A percentile compares a stretch with the other conserved stretches of the same genome.
Conservation (phyloP, 1,140 invertebrate genomes). For the Babylonia areolata region DNA sequence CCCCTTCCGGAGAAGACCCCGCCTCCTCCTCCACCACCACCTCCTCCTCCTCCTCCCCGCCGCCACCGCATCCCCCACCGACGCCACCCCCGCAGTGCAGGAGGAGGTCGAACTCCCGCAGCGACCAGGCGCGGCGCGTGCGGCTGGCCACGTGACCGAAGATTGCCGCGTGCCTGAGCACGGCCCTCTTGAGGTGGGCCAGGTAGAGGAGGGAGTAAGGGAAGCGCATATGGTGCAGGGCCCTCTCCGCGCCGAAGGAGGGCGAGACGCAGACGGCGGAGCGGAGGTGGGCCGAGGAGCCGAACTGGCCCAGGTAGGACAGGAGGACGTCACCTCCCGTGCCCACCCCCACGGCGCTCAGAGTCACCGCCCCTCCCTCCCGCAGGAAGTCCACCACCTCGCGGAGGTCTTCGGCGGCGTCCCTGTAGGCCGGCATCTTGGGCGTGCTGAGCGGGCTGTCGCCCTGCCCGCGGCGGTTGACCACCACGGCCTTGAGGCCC, state of each 20-base stretch:
- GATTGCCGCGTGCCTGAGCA: slow-evolving; percentile 23
- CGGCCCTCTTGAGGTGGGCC: slow-evolving; percentile 21
- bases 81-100: slow-evolving; percentile 57
- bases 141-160: not conserved
- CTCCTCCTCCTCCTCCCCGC: not conserved
- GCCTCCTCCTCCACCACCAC: not conserved
- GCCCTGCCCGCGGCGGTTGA: slow-evolving; percentile 68
- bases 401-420: slow-evolving; percentile 56
- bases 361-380: slow-evolving; percentile 52
- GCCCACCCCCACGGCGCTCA: slow-evolving; percentile 64
- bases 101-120: slow-evolving; percentile 57
- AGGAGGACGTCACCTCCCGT: slow-evolving; percentile 64
- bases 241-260: slow-evolving; percentile 59
- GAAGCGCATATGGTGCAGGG: slow-evolving; percentile 23
- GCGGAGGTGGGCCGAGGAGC: slow-evolving; percentile 64
- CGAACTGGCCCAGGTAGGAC: slow-evolving; percentile 72
- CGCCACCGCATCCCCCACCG: slow-evolving; percentile 15
- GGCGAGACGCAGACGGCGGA: slow-evolving; percentile 68
- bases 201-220: slow-evolving; percentile 33
- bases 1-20: not conserved
- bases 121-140: slow-evolving; percentile 46
- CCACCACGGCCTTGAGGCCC: slow-evolving; percentile 66
- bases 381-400: slow-evolving; percentile 64
- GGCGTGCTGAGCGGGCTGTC: slow-evolving; percentile 63
- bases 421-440: slow-evolving; percentile 61